These are phyloP conservation scores for Alaudala cheleensis DNA, from an alignment of 2,113 vertebrate genomes.

Conservation along the genomic window DNA sequence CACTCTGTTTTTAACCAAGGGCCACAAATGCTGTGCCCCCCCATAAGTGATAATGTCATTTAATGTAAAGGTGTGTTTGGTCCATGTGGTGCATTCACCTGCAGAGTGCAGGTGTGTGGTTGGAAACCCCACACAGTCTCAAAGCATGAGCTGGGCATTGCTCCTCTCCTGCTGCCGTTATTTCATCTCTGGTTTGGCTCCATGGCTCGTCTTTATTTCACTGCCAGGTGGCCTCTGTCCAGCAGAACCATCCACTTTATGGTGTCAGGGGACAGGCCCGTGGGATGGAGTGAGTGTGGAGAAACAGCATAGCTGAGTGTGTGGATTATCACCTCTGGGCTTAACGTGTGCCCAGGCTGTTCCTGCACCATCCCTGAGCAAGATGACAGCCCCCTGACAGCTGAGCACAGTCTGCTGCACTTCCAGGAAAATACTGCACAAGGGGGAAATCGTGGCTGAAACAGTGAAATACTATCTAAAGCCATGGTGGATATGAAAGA, in stretches of 20 bases:
- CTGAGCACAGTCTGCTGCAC: not conserved
- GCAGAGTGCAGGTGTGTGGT: not conserved
- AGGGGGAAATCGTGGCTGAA: not conserved
- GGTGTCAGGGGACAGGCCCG: not conserved
- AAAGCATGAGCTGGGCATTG: not conserved
- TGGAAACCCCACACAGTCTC: not conserved
- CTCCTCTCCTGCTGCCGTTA: not conserved
- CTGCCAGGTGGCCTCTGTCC: not conserved
- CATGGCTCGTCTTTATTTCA: not conserved
- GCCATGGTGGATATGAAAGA: not conserved
- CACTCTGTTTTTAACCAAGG: not conserved
- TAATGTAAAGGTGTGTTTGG: not conserved
- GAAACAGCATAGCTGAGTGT: not conserved
- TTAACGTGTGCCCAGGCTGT: not conserved
- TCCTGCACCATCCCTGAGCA: not conserved
- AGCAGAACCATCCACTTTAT: not conserved
- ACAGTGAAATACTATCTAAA: not conserved
- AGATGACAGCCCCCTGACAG: not conserved
- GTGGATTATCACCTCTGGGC: not conserved
- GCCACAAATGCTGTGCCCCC: not conserved
- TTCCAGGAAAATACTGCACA: not conserved
- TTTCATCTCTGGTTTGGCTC: not conserved
- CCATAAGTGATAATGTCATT: not conserved
- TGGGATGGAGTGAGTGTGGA: fast-evolving
- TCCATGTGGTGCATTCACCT: not conserved